Evolutionary conservation across 1,140 invertebrate species (phyloP), one percentile per base, ranked within the genome.

Genomic region (Drosophila bipectinata): DNA sequence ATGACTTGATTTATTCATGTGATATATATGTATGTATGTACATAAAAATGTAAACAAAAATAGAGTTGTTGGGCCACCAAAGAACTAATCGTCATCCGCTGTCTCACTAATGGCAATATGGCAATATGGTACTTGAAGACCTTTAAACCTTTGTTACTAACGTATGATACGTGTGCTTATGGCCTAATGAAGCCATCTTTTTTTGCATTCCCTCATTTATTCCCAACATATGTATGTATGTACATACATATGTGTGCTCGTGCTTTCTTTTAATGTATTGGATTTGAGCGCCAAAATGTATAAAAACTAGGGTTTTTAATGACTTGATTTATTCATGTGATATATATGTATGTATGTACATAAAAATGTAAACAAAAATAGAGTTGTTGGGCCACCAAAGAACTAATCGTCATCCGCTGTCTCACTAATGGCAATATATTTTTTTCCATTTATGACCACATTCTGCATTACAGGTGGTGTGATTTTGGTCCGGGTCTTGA

Each of bases 351-450:
- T 15, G 15, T 15, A n/a, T 41, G 2, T 41, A 14, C 14, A 15
- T 41, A 2, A 14, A 14, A 10, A 15, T 6, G 12, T n/a, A 10
- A 14, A 41, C 1, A 10, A 6, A 6, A 14, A 41, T 6, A 2
- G 7, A 8, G 14, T 15, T 3, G 12, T n/a, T 6, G 1, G 26
- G 1, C 26, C 26, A 28, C 26, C 37, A 41, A 9, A 10, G 14
- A 45, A 18, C n/a, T 47, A 47, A 24, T 41, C 53, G 58, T 45
- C 26, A 14, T 78, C 60, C 4, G 79, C 79, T 24, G 74, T 64
- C 3, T 49, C 75, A 56, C 64, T 75, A 1, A 82, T 30, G 4
- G 79, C 75, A 32, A 83, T 64, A 26, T 79, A 83, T 58, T 83
- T 84, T 21, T 66, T 72, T 8, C 58, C 59, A 10, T 67, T 76